Percentiles rank a stretch among this genome's conserved stretches.
Conservation (phyloP, 1,140 invertebrate species). For the Pseudomyrmex pallidus region DNA sequence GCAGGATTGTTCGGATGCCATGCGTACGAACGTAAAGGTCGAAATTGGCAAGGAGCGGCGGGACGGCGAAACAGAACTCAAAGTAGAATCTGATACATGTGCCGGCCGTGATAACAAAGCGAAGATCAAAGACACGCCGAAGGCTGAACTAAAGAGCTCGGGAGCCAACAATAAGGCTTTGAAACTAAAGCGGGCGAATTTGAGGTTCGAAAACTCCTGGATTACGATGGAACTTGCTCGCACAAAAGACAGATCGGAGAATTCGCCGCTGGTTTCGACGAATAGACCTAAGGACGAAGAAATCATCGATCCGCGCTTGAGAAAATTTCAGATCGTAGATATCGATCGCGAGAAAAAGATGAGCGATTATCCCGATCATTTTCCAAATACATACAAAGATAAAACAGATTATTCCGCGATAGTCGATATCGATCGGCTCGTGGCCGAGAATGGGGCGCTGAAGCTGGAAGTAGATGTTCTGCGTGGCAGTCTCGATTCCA, state of each 20-base stretch:
- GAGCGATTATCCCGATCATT: conserved; percentile 3
- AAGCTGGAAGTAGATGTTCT: conserved; percentile 51
- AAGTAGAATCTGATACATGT: conserved; percentile 47
- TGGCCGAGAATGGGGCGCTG: conserved; percentile 36
- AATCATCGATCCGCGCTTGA: neutral
- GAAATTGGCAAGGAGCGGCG: conserved; percentile 33
- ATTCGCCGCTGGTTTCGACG: neutral
- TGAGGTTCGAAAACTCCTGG: conserved; percentile 37
- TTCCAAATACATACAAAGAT: neutral
- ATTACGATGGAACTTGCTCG: conserved; percentile 27
- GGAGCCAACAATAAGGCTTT: conserved; percentile 50
- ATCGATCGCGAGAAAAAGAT: conserved; percentile 28
- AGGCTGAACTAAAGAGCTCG: conserved; percentile 36
- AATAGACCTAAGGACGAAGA: neutral
- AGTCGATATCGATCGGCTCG: conserved; percentile 22
- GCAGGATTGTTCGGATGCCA: conserved; percentile 9
- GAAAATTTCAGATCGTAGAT: conserved; percentile 23
- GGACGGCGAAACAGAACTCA: conserved; percentile 7
- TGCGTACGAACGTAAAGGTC: conserved; percentile 4
- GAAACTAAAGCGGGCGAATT: conserved; percentile 58
- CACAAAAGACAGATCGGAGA: conserved; percentile 20
- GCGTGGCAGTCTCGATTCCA: conserved; percentile 22
- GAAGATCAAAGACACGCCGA: conserved; percentile 50
- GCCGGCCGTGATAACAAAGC: conserved; percentile 2
- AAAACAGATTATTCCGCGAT: neutral